phyloP scores from a whole-genome alignment of 2,797 vertebrate species.

The Sternotherus odoratus region DNA sequence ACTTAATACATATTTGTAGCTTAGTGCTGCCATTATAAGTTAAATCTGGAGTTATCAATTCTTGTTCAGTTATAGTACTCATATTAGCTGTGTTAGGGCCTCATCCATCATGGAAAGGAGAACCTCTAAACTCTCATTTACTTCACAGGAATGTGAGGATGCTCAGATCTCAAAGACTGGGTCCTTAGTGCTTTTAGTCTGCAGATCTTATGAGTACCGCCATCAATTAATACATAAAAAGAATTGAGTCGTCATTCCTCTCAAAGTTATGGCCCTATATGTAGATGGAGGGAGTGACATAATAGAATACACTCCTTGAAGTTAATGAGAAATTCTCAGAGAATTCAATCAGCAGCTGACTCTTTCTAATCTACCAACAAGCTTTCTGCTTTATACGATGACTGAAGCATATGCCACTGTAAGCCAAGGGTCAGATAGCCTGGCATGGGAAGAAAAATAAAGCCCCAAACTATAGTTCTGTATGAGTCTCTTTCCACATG shows the following conservation, averaged over 20 bases:
- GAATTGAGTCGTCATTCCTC: background rate
- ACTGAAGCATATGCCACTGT: background rate
- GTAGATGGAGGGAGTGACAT: background rate
- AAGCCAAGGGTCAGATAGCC: fast-evolving
- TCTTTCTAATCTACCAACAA: background rate
- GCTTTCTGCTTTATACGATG: background rate
- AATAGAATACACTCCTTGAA: background rate
- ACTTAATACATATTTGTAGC: background rate
- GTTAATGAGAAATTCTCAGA: background rate
- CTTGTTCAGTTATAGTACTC: background rate
- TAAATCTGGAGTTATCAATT: background rate
- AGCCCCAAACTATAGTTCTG: background rate
- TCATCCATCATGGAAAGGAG: background rate
- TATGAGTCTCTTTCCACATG: fast-evolving
- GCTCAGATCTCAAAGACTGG: background rate
- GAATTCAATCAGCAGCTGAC: background rate
- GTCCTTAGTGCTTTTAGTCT: background rate
- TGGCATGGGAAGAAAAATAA: background rate
- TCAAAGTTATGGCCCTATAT: background rate
- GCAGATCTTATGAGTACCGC: background rate
- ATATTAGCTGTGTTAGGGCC: background rate
- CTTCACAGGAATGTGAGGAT: background rate
- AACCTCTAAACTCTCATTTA: background rate
- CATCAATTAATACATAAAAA: background rate
- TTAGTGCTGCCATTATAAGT: background rate